Evolutionary conservation across 2,797 vertebrate genomes (phyloP).

Genomic region (Tokudaia muenninki): DNA sequence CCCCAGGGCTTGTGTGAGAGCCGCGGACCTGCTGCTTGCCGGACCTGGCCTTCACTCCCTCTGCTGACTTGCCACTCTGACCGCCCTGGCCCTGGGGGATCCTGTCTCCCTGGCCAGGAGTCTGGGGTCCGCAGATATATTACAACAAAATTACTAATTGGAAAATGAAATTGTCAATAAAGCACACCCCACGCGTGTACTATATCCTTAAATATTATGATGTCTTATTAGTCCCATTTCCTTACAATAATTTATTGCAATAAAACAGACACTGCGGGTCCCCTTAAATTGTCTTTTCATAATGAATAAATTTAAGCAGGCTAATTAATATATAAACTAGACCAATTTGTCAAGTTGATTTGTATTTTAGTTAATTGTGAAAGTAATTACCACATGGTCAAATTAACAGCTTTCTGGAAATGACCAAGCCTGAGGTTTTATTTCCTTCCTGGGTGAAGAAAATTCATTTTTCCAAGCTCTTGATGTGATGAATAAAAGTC

Average conservation of each 20-base stretch:
- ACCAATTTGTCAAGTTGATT: slow-evolving; percentile 99
- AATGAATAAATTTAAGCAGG: slow-evolving; percentile 96
- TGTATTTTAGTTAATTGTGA: slow-evolving; percentile 99
- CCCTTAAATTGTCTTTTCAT: slow-evolving; percentile 97
- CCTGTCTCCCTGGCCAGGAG: background rate
- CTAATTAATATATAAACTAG: slow-evolving; percentile 99
- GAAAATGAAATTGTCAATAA: slow-evolving; percentile 85
- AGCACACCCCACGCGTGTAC: slow-evolving; percentile 55
- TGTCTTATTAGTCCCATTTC: slow-evolving; percentile 89
- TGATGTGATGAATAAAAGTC: slow-evolving; percentile 98
- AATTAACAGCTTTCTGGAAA: slow-evolving; percentile 98
- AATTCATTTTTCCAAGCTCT: slow-evolving; percentile 96
- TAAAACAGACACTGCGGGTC: slow-evolving; percentile 94
- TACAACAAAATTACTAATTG: slow-evolving; percentile 82
- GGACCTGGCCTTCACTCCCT: background rate
- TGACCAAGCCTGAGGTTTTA: slow-evolving; percentile 94
- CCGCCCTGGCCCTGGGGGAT: background rate
- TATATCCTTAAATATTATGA: slow-evolving; percentile 83
- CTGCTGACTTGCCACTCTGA: background rate
- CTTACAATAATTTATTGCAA: slow-evolving; percentile 93
- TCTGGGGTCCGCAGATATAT: slow-evolving; percentile 26
- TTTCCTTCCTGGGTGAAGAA: slow-evolving; percentile 94
- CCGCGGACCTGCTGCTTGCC: background rate
- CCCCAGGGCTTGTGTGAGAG: background rate
- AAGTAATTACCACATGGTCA: slow-evolving; percentile 97